These are phyloP conservation scores for Drosophila prosaltans DNA, from an alignment of 1,140 invertebrate species.

Conservation along the genomic window DNA sequence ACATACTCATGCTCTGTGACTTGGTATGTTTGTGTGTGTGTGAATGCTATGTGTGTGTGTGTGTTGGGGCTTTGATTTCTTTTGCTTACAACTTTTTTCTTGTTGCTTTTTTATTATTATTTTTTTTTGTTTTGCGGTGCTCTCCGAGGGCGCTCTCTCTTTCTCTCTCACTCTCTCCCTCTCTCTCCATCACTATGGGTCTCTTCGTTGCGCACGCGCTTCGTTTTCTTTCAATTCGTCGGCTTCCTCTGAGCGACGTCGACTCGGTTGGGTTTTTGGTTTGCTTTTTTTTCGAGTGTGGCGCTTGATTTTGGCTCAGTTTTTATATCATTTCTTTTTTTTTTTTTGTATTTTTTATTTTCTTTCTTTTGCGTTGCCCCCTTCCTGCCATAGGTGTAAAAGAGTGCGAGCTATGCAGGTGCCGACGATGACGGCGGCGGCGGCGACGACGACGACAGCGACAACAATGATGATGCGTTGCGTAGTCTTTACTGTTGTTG, in stretches of 20 bases:
- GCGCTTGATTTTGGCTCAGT: conserved; percentile 27
- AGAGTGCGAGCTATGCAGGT: conserved; percentile 74
- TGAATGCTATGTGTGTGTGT: conserved; percentile 53
- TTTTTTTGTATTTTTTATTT: background rate
- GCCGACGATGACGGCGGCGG: conserved; percentile 37
- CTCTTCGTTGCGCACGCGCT: conserved; percentile 20
- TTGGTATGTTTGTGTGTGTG: conserved; percentile 27
- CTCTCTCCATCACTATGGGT: background rate
- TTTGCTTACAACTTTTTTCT: conserved; percentile 68
- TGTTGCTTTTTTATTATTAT: conserved; percentile 33
- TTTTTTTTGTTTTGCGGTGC: conserved; percentile 27
- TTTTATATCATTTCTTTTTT: conserved; percentile 20
- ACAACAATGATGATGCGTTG: conserved; percentile 27
- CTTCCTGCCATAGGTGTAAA: conserved; percentile 62
- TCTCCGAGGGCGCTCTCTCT: conserved; percentile 30
- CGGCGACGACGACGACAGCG: conserved; percentile 27
- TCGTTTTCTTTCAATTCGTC: conserved; percentile 16
- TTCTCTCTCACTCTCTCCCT: conserved; percentile 15
- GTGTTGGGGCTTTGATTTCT: conserved; percentile 76
- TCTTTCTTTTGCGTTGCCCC: conserved; percentile 15
- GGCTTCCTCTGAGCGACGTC: conserved; percentile 23
- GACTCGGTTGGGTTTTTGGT: conserved; percentile 9
- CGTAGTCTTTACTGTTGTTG: conserved; percentile 33
- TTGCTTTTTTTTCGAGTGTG: conserved; percentile 18
- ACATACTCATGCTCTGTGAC: conserved; percentile 56